These are phyloP conservation scores for Hypothenemus hampei DNA, from an alignment of 1,140 invertebrate species.

Conservation along the genomic window DNA sequence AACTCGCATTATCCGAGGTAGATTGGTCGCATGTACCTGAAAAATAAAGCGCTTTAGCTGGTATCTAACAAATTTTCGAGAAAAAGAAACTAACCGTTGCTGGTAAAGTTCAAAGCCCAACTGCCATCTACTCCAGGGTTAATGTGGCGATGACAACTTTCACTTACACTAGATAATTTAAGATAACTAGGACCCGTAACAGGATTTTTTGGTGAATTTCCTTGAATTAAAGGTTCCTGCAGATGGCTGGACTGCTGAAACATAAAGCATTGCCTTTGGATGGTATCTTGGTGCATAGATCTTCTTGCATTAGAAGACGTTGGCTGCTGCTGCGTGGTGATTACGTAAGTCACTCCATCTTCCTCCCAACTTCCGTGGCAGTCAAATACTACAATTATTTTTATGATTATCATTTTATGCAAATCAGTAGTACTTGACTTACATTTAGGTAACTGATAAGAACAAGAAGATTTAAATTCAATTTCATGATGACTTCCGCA, in stretches of 20 bases:
- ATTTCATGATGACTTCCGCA: constrained; percentile 60
- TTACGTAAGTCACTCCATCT: constrained; percentile 60
- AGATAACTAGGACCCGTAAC: constrained; percentile 43
- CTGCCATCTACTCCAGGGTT: constrained; percentile 47
- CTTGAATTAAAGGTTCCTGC: constrained; percentile 31
- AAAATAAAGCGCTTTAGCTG: too few species aligned
- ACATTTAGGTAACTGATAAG: constrained; percentile 36
- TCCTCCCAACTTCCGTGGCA: constrained; percentile 66
- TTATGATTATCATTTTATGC: too few species aligned
- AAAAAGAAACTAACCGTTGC: constrained; percentile 49
- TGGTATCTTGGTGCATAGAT: constrained; percentile 44
- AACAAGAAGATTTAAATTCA: constrained; percentile 63
- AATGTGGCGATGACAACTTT: constrained; percentile 48
- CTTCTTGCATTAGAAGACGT: neutral
- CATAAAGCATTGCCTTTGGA: constrained; percentile 50
- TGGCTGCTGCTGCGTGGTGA: constrained; percentile 48
- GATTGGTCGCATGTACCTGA: constrained; percentile 39
- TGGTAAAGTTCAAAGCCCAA: constrained; percentile 54
- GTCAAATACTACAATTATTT: constrained; percentile 56
- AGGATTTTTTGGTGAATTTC: constrained; percentile 25
- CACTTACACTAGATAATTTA: constrained; percentile 45
- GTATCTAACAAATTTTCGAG: neutral
- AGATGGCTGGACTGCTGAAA: constrained; percentile 44
- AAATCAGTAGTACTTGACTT: constrained; percentile 22
- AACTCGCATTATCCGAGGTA: constrained; percentile 31